Evolutionary conservation across 2,797 vertebrate species (phyloP).

Genomic region (Trichosurus vulpecula): DNA sequence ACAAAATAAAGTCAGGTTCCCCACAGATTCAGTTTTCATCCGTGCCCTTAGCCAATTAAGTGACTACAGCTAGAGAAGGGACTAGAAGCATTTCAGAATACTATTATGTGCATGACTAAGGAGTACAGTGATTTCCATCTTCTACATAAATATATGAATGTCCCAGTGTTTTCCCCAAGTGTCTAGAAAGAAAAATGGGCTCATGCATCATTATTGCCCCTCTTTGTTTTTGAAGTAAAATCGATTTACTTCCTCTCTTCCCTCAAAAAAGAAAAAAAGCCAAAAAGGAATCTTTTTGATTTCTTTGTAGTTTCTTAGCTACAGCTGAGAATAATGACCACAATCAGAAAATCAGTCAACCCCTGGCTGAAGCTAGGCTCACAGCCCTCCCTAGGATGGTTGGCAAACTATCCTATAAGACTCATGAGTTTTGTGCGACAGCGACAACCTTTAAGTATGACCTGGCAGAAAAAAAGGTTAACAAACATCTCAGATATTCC

Average conservation of each 20-base stretch:
- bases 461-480: background rate
- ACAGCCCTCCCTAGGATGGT: background rate
- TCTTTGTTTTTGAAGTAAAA: background rate
- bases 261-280: background rate
- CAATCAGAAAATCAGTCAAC: background rate
- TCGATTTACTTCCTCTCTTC: background rate
- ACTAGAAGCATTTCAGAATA: background rate
- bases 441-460: background rate
- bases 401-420: background rate
- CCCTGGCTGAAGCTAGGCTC: background rate
- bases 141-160: background rate
- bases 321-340: background rate
- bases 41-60: background rate
- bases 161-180: background rate
- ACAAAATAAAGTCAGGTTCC: background rate
- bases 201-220: background rate
- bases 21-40: background rate
- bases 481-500: background rate
- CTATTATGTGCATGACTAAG: background rate
- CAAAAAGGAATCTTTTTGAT: background rate
- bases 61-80: background rate
- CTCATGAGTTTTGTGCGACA: background rate
- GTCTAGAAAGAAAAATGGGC: background rate
- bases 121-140: background rate
- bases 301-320: background rate